A percentile compares a stretch with the other conserved stretches of the same genome.
Evolutionary conservation across 1,140 invertebrate genomes (phyloP).

Genomic region (Drosophila kanapiae): DNA sequence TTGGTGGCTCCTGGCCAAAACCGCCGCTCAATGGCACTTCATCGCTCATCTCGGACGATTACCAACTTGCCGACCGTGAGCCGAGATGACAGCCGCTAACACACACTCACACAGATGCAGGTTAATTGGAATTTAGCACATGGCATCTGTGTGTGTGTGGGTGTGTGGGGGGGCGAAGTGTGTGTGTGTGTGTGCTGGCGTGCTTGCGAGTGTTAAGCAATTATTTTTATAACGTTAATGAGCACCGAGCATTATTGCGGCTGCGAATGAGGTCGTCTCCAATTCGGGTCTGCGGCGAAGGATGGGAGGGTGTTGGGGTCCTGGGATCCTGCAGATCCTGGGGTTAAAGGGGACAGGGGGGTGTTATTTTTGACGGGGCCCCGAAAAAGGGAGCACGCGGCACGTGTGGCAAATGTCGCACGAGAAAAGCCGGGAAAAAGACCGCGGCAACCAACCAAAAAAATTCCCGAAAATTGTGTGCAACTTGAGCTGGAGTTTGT

Average conservation of each 20-base stretch:
- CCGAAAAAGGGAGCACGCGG: background rate
- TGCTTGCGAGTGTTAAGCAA: slow-evolving; percentile 61
- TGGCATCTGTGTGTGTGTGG: slow-evolving; percentile 27
- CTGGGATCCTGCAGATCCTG: background rate
- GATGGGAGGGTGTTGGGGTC: background rate
- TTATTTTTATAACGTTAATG: slow-evolving; percentile 84
- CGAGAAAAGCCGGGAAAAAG: slow-evolving; percentile 1
- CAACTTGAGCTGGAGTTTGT: slow-evolving; percentile 21
- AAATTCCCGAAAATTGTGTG: slow-evolving; percentile 31
- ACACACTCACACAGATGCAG: slow-evolving; percentile 32
- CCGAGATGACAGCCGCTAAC: slow-evolving; percentile 25
- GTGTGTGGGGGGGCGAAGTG: slow-evolving; percentile 9
- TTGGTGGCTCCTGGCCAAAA: background rate
- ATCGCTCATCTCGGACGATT: slow-evolving; percentile 65
- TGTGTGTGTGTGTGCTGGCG: slow-evolving; percentile 15
- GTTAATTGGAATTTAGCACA: slow-evolving; percentile 80
- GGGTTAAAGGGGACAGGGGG: background rate
- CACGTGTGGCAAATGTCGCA: slow-evolving; percentile 47
- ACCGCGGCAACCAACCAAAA: slow-evolving; percentile 14
- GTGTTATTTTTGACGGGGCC: background rate
- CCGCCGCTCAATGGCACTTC: slow-evolving; percentile 34
- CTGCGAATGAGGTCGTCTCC: slow-evolving; percentile 19
- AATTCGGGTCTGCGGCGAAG: background rate
- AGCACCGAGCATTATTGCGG: slow-evolving; percentile 75
- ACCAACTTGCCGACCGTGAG: slow-evolving; percentile 48